Evolutionary conservation across 2,888 invertebrate genomes (phyloP).

Genomic region (Halictus quadricinctus): DNA sequence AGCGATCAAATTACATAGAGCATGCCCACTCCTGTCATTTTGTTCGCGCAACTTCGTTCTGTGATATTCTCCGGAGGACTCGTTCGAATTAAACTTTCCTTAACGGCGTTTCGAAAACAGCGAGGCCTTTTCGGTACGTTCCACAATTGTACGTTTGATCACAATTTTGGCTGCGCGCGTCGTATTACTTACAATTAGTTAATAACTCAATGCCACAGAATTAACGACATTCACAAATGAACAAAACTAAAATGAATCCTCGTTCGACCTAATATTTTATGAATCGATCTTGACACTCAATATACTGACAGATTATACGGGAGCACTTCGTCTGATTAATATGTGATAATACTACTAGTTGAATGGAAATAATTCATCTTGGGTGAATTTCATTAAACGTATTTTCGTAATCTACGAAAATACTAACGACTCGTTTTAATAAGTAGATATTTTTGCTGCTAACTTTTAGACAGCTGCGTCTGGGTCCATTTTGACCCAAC

Average conservation of each 20-base stretch:
- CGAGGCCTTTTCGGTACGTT: not conserved
- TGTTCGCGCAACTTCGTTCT: constrained; percentile 35
- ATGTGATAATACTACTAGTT: not conserved
- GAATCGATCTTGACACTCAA: not conserved
- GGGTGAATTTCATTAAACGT: not conserved
- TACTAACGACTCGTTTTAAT: not conserved
- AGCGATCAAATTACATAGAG: constrained; percentile 55
- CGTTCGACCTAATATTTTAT: not conserved
- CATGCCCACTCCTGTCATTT: constrained; percentile 31
- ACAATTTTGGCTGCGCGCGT: not conserved
- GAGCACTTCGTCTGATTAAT: not conserved
- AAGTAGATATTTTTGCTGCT: not conserved
- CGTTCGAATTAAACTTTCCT: constrained; percentile 47
- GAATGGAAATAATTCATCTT: not conserved
- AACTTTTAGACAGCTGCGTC: not conserved
- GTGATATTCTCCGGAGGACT: constrained; percentile 31
- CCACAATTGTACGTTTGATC: not conserved
- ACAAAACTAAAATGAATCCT: not conserved
- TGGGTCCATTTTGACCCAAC: not conserved
- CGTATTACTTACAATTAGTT: no score
- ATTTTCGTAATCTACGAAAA: not conserved
- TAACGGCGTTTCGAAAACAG: not conserved
- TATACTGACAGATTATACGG: not conserved
- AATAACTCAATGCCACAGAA: not conserved
- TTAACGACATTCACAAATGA: not conserved